Conservation (phyloP, 2,888 invertebrate genomes). For the Copidosoma aretas region DNA sequence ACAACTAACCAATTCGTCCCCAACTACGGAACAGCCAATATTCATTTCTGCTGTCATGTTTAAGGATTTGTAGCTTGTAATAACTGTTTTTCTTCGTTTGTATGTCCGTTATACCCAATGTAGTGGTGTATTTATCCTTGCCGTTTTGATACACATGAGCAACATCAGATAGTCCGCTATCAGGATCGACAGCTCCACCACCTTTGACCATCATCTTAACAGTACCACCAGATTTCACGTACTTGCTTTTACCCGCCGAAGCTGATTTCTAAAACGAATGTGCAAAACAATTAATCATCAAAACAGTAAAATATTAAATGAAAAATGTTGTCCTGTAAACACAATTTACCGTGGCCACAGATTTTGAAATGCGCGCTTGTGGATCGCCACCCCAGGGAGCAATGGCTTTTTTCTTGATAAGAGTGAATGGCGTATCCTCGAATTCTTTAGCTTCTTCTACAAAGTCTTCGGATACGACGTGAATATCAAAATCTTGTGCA, state of each 20-base stretch:
- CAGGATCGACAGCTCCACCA: slow-evolving; percentile 93
- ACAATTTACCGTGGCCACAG: slow-evolving; percentile 55
- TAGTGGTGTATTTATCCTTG: slow-evolving; percentile 75
- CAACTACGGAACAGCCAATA: slow-evolving; percentile 89
- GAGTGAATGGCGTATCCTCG: slow-evolving; percentile 69
- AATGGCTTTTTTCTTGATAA: slow-evolving; percentile 76
- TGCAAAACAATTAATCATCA: slow-evolving; percentile 1
- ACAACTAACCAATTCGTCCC: slow-evolving; percentile 77
- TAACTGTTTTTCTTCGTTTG: slow-evolving; percentile 88
- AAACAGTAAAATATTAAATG: neutral
- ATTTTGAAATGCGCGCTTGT: slow-evolving; percentile 64
- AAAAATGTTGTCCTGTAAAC: neutral
- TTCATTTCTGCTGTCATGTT: slow-evolving; percentile 71
- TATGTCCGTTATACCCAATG: slow-evolving; percentile 86
- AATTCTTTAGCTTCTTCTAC: slow-evolving; percentile 72
- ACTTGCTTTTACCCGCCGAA: slow-evolving; percentile 69
- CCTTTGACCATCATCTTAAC: slow-evolving; percentile 76
- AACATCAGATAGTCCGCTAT: slow-evolving; percentile 77
- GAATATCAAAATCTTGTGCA: slow-evolving; percentile 74
- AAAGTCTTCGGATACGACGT: slow-evolving; percentile 81
- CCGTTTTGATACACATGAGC: slow-evolving; percentile 78
- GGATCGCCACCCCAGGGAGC: slow-evolving; percentile 85
- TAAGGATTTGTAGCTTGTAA: slow-evolving; percentile 91
- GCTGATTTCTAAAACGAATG: slow-evolving; percentile 37
- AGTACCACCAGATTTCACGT: slow-evolving; percentile 67